Base-by-base conservation (phyloP, 2,797 vertebrate genomes). In the Premnoplex brunnescens region DNA sequence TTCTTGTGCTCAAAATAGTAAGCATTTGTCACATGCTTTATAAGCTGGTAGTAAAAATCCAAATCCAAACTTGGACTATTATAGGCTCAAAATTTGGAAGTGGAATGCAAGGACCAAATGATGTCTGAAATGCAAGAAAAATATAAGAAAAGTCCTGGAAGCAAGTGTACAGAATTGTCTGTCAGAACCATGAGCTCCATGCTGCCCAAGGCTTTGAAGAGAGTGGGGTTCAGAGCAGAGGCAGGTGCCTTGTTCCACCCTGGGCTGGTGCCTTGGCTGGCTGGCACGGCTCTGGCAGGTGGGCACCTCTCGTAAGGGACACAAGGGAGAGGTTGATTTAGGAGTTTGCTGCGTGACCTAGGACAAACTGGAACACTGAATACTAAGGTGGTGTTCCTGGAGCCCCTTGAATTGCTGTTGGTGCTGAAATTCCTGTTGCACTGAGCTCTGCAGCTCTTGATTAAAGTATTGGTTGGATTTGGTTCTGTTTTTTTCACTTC, bases 151-250 rank as follows among this genome's bases (percentile, higher is more conserved):
- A 72, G 34, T 32, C 28, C 0, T 32, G 72, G 22, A 46, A 82
- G 54, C 1, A 1, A 68, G 24, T 10, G 22, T 63, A 15, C 0
- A 0, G n/a, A 12, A 22, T 39, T 44, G 28, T 32, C 7, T 44
- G 12, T 7, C 7, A 12, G 32, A 85, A 4, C 7, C 27, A 16
- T 0, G 0, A 22, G 16, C 36, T 36, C 36, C 36, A 36, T 36
- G 36, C 36, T 36, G 36, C 36, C 36, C 36, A 36, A 36, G 36
- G 36, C 39, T 88, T 17, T 18, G 73, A 49, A 58, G 63, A 62
- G 36, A 44, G 3, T 2, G 2, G 10, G 12, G 3, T 51, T 55
- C 14, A 7, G 60, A 43, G 34, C 24, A 39, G 8, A 12, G 48
- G 23, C 69, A 32, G 23, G 28, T 6, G 5, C 18, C 7, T 14